These are phyloP conservation scores for Sinocyclocheilus anophthalmus DNA, from an alignment of 2,113 vertebrate species.

Conservation along the genomic window DNA sequence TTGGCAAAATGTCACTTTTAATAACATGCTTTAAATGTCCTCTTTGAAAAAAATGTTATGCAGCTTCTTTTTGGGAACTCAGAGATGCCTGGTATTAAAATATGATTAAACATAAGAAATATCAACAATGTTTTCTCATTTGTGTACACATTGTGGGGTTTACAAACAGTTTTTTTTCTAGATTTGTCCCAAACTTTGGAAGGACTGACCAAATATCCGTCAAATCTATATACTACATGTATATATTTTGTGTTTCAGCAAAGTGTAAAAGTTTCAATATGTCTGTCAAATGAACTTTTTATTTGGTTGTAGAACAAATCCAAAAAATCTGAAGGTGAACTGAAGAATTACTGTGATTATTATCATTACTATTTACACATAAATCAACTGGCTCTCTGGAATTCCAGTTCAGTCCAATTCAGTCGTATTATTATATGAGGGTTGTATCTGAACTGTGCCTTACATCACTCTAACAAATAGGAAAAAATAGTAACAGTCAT, in stretches of 20 bases:
- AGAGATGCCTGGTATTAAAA: background rate
- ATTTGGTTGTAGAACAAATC: background rate
- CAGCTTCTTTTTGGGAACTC: background rate
- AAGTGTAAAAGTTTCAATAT: background rate
- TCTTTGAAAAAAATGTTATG: background rate
- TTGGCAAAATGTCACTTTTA: background rate
- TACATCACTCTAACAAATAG: background rate
- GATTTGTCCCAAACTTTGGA: background rate
- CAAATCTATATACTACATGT: background rate
- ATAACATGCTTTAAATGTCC: background rate
- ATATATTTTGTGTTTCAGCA: background rate
- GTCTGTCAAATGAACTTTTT: background rate
- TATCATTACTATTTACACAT: background rate
- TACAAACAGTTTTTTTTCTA: no score
- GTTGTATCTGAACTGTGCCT: background rate
- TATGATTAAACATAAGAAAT: background rate
- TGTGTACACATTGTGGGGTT: background rate
- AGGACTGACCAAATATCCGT: no score
- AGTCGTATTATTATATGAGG: background rate
- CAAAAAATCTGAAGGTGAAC: background rate
- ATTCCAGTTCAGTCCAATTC: background rate
- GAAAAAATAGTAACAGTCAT: background rate
- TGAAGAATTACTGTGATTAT: background rate
- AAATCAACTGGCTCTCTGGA: no score
- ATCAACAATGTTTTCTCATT: background rate